phyloP scores from a whole-genome alignment of 1,140 invertebrate species.

The Hycleus cichorii region DNA sequence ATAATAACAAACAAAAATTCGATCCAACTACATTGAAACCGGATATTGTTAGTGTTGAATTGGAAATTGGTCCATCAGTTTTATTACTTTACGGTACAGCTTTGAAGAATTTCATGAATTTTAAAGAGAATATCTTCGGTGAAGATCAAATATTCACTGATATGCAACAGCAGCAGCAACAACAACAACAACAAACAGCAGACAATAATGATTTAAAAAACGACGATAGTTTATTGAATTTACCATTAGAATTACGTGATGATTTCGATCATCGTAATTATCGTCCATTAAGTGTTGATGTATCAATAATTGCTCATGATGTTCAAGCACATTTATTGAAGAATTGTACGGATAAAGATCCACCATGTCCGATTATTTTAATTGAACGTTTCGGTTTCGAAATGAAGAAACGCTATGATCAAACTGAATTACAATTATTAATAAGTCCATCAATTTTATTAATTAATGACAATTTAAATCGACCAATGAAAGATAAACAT shows the following conservation, averaged over 20 bases:
- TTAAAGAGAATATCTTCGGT: constrained; percentile 95
- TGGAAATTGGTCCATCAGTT: constrained; percentile 89
- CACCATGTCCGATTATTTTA: constrained; percentile 82
- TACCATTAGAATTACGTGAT: constrained; percentile 36
- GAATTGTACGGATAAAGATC: constrained; percentile 79
- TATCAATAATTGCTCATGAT: constrained; percentile 91
- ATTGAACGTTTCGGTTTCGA: constrained; percentile 92
- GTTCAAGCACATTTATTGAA: constrained; percentile 89
- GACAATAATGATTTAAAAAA: constrained; percentile 25
- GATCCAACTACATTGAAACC: constrained; percentile 76
- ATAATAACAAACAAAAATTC: constrained; percentile 58
- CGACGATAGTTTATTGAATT: constrained; percentile 28
- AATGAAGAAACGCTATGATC: constrained; percentile 88
- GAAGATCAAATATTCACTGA: constrained; percentile 91
- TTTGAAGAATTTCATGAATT: constrained; percentile 77
- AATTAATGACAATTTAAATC: constrained; percentile 61
- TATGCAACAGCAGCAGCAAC: constrained; percentile 61
- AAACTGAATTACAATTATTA: constrained; percentile 85
- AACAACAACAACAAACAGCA: constrained; percentile 31
- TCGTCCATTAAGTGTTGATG: constrained; percentile 81
- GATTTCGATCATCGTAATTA: constrained; percentile 80
- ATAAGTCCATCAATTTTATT: constrained; percentile 82
- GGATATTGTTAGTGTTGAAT: constrained; percentile 82
- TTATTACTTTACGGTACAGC: constrained; percentile 84
- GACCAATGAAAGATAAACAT: constrained; percentile 63